Percentiles rank a stretch among this genome's conserved stretches.
These are phyloP conservation scores for Tachysurus fulvidraco DNA, from an alignment of 2,113 vertebrate genomes.

Conservation along the genomic window DNA sequence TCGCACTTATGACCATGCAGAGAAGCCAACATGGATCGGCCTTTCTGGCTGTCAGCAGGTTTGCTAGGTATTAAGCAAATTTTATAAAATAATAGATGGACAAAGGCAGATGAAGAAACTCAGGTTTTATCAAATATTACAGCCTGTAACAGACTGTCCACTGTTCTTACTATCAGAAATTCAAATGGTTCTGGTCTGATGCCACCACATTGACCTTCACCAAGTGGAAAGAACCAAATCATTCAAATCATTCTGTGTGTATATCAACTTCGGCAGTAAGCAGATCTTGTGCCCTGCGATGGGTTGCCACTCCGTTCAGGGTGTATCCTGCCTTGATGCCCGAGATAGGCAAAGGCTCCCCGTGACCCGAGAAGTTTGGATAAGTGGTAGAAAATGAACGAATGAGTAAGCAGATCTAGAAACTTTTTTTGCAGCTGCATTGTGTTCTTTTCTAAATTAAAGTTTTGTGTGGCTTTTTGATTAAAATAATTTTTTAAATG, in stretches of 20 bases:
- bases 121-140: not conserved
- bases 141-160: not conserved
- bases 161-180: not conserved
- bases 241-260: conserved; percentile 3
- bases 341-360: too few relatives aligned
- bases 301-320: too few relatives aligned
- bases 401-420: conserved; percentile 18
- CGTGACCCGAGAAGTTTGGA: too few relatives aligned
- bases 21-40: conserved; percentile 17
- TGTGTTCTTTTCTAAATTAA: not conserved
- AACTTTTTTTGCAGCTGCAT: not conserved
- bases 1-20: not conserved
- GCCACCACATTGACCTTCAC: not conserved
- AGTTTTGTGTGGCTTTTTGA: not conserved
- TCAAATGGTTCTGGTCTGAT: conserved; percentile 25
- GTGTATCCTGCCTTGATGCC: too few relatives aligned
- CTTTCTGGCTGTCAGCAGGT: conserved; percentile 27
- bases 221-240: conserved; percentile 30
- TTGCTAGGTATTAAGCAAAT: not conserved
- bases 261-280: not conserved
- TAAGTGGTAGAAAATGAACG: too few relatives aligned
- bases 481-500: not conserved
- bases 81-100: too few relatives aligned
- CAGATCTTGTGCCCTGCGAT: too few relatives aligned
- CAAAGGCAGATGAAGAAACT: too few relatives aligned